Evolutionary conservation across 2,113 vertebrate species (phyloP).

Genomic region (Triplophysa rosa): DNA sequence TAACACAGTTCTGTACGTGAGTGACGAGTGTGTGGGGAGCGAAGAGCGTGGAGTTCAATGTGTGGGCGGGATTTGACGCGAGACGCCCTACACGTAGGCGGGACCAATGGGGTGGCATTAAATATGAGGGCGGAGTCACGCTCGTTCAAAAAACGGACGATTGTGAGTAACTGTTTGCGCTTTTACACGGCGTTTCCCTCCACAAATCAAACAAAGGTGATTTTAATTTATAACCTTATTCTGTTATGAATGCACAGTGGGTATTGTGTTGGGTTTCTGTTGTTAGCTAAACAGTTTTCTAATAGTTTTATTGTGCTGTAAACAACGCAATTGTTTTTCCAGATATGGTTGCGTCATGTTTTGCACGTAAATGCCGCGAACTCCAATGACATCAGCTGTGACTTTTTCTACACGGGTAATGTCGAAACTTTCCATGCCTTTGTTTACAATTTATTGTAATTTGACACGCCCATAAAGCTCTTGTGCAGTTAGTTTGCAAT

Average conservation of each 20-base stretch:
- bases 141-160: neutral
- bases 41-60: slow-evolving; percentile 57
- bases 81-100: neutral
- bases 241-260: neutral
- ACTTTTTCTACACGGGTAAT: slow-evolving; percentile 25
- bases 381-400: neutral
- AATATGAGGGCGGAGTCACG: neutral
- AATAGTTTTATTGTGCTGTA: neutral
- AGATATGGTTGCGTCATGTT: neutral
- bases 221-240: too few relatives aligned
- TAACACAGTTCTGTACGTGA: slow-evolving; percentile 63
- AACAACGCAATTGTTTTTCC: neutral
- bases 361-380: neutral
- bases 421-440: neutral
- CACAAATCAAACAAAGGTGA: neutral
- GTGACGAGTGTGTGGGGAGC: slow-evolving; percentile 61
- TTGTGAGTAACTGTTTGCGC: neutral
- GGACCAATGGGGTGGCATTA: neutral
- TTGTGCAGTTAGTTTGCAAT: neutral
- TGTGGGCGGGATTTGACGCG: neutral
- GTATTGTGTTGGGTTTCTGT: neutral
- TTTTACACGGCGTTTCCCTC: neutral
- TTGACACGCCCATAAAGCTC: neutral
- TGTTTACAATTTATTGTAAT: slow-evolving; percentile 4
- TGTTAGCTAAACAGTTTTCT: neutral